Base-by-base conservation (phyloP, 53 echinoderm and acorn worm genomes). In the Crossaster papposus region DNA sequence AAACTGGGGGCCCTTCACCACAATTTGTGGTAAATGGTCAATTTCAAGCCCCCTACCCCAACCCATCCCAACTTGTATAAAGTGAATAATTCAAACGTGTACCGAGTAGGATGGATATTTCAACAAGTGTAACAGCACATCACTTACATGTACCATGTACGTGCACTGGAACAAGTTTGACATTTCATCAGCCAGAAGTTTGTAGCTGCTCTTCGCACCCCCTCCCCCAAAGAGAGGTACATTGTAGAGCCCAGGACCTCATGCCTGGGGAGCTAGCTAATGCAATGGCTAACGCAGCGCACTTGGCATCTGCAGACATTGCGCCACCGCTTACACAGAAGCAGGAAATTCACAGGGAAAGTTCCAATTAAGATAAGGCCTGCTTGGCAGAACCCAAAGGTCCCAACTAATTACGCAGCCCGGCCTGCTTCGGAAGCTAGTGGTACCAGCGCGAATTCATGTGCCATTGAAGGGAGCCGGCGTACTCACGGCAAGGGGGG, bases 361-460 rank as follows among this genome's bases (percentile, higher is more conserved):
- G 85, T 85, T 72, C 85, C 85, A 85, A 85, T 85, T 85, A 85
- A 85, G 85, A 85, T 85, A 85, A 85, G 85, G 54, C 52, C 51
- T 52, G 73, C 54, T 85, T 72, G 74, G 85, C 72, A 85, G 85
- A 36, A 85, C 72, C 63, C 72, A 32, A 72, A 51, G 72, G 85
- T 85, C 85, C 85, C 85, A 32, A 36, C 85, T 85, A 85, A 73
- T 85, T 72, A 85, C 24, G 15, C 75, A n/a, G 68, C 82, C 20
- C 38, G 38, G 68, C 65, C 82, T 82, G 82, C 37, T 68, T 82
- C 82, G 82, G 82, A 82, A 82, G 38, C 51, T 38, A 65, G 82
- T 33, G 18, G 82, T 28, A 82, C 82, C 82, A 82, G 82, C 82
- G 65, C 38, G 36, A 11, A 70, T 65, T 82, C 82, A 82, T 82